Conservation (phyloP, 2,797 vertebrate species). For the Toxotes lorentzi region DNA sequence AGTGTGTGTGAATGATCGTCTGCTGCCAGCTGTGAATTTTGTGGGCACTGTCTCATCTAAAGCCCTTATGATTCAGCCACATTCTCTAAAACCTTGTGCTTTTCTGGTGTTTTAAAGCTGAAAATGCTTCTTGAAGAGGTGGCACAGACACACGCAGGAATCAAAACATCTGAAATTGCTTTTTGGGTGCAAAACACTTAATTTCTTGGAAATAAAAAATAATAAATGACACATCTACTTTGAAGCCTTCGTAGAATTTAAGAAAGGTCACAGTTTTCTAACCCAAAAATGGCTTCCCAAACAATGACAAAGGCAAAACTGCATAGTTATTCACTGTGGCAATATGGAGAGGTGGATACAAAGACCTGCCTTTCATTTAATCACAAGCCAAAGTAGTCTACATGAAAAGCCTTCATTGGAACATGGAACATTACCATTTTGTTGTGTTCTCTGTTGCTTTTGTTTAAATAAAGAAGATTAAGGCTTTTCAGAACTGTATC, state of each 20-base stretch:
- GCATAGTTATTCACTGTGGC: slow-evolving; percentile 15
- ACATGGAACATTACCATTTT: slow-evolving; percentile 68
- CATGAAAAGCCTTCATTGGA: slow-evolving; percentile 74
- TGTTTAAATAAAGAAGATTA: slow-evolving; percentile 77
- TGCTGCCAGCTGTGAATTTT: slow-evolving; percentile 54
- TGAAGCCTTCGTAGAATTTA: slow-evolving; percentile 21
- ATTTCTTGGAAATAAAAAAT: slow-evolving; percentile 25
- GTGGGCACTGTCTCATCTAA: slow-evolving; percentile 58
- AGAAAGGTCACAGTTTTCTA: slow-evolving; percentile 30
- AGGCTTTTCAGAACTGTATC: slow-evolving; percentile 68
- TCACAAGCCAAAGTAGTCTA: slow-evolving; percentile 59
- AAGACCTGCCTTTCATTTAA: slow-evolving; percentile 66
- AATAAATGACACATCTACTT: slow-evolving; percentile 19
- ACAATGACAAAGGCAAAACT: slow-evolving; percentile 34
- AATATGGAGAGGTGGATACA: slow-evolving; percentile 50
- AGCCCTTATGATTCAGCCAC: slow-evolving; percentile 34
- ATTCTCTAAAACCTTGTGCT: slow-evolving; percentile 26
- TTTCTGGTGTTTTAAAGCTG: slow-evolving; percentile 36
- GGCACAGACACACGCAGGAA: neutral
- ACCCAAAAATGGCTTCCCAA: slow-evolving; percentile 28
- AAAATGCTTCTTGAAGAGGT: slow-evolving; percentile 29
- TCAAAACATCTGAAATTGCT: slow-evolving; percentile 15
- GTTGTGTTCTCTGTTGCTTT: slow-evolving; percentile 68
- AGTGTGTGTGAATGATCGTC: slow-evolving; percentile 48
- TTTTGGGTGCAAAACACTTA: neutral